Percentiles rank a stretch among this genome's conserved stretches.
Evolutionary conservation across 2,888 invertebrate species (phyloP).

Genomic region (Timema podura): DNA sequence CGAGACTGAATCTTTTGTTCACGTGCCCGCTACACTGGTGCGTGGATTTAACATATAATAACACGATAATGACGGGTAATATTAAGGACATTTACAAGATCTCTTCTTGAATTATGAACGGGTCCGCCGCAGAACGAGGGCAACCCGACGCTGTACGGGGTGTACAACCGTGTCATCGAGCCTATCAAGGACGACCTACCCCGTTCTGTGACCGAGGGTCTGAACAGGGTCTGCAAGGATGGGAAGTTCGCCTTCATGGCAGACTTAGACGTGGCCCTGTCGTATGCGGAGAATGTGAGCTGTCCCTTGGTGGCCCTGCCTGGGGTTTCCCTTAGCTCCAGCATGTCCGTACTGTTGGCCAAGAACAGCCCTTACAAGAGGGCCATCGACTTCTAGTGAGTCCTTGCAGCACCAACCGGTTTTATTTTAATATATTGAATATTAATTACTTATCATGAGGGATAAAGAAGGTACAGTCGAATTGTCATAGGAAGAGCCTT

Average conservation of each 20-base stretch:
- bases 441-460: too few species aligned
- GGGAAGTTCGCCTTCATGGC: constrained; percentile 11
- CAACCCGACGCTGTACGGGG: constrained; percentile 5
- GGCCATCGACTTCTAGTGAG: constrained; percentile 14
- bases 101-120: neutral
- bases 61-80: neutral
- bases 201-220: neutral
- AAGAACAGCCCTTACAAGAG: constrained; percentile 18
- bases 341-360: constrained; percentile 4
- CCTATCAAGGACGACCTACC: constrained; percentile 4
- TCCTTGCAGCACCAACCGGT: too few species aligned
- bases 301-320: constrained; percentile 8
- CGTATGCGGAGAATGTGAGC: constrained; percentile 1
- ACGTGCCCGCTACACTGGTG: too few species aligned
- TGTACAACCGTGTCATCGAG: neutral
- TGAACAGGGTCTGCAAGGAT: neutral
- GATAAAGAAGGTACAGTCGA: too few species aligned
- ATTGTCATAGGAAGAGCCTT: too few species aligned
- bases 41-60: too few species aligned
- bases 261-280: constrained; percentile 4
- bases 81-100: neutral
- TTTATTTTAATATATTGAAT: too few species aligned
- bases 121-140: neutral
- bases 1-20: too few species aligned
- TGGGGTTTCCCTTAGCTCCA: neutral